Base-by-base conservation (phyloP, 2,113 vertebrate species). In the Diphyllodes magnificus region DNA sequence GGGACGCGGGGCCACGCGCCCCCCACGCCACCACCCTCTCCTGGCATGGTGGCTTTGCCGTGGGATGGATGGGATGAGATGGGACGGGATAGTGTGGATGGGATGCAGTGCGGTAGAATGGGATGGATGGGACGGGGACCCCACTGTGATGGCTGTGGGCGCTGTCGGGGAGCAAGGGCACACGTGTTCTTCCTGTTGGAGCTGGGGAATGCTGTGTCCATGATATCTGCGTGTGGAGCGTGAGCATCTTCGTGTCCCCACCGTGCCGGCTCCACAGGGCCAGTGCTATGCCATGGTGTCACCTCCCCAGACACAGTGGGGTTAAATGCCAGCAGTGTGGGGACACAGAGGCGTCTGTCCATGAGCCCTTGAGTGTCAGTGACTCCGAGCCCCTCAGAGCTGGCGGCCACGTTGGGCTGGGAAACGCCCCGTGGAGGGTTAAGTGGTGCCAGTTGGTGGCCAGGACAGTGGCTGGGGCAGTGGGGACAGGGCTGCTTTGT, bases 1-100 rank as follows among this genome's bases (percentile, higher is more conserved):
- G 33, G 40, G 39, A 45, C 0, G 17, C 2, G 45, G 61, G 88
- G 91, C 72, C 30, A 5, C 0, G 22, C 0, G 5, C 61, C 70
- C 84, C 56, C 50, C 1, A 1, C 0, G 0, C 90, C 66, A 25
- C 24, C 53, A 2, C 37, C 53, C 7, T 0, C 18, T 44, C 59
- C 64, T 6, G 44, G 78, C 42, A 47, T 1, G 3, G 53, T 0
- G 0, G 42, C 47, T 44, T 30, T 0, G 1, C 53, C 33, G 0
- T 3, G 47, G 47, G 24, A 27, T 45, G 53, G 35, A 35, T 27
- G 53, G 50, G 66, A n/a, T 45, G 53, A 2, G 7, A 17, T 1
- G 7, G 8, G 50, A 17, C 5, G 30, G 14, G 23, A 22, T 23
- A 53, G 33, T 33, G 39, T 45, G 44, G 50, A 28, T 60, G 49